Evolutionary conservation across 2,113 vertebrate species (phyloP), one percentile per base, ranked within the genome.

Genomic region (Aegithalos caudatus): DNA sequence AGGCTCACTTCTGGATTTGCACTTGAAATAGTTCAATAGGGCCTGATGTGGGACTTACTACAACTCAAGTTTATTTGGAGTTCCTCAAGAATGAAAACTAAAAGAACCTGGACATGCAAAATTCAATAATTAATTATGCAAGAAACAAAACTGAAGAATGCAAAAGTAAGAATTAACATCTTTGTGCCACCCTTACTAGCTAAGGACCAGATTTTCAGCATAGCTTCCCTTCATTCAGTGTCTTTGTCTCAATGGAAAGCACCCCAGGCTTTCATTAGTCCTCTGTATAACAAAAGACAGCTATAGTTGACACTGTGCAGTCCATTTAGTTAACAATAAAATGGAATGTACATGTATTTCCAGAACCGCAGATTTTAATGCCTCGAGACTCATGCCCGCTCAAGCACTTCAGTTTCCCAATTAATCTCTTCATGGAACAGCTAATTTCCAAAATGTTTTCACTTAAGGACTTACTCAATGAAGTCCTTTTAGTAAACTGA

Each of bases 331-430:
- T 85, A 65, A 76, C 15, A 57, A 10, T 24, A 51, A 92, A 73
- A 83, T 6, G 7, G 10, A 91, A 79, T 28, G 28, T 9, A 28
- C 9, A 31, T 72, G 2, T 57, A 72, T 72, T 80, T 88, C 31
- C 71, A 88, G n/a, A 29, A 76, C 25, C 53, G 37, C 5, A n/a
- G 16, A 65, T 92, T 82, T 57, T 73, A 73, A 42, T 29, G 47
- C 23, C 65, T 83, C 0, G 0, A 64, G 44, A 66, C 9, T 62
- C 21, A 9, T 35, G 27, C 6, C 42, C 18, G 45, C 10, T 16
- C 45, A 72, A 65, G n/a, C 13, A 69, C 18, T 64, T 72, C 48
- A 18, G 25, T 45, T 8, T 90, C 45, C 12, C 27, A 69, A 6
- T 76, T 85, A 53, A 69, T 72, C 20, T 85, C 45, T 66, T 31